These are phyloP conservation scores for Xenentodon cancila DNA, from an alignment of 2,797 vertebrate species.

Conservation along the genomic window DNA sequence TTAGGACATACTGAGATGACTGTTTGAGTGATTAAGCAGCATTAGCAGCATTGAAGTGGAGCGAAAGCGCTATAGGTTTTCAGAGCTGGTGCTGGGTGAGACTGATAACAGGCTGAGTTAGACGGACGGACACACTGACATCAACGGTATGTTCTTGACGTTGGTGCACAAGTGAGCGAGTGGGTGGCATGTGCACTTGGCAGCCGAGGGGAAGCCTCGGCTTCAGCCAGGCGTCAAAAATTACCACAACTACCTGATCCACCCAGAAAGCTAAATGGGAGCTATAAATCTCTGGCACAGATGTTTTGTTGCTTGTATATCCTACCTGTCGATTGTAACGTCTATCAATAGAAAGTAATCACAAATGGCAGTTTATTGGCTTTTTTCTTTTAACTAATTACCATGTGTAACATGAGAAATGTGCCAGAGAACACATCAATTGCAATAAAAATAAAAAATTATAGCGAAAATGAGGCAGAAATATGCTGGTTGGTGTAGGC, in stretches of 20 bases:
- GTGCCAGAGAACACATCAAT: too few species aligned
- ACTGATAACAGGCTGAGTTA: slow-evolving; percentile 54
- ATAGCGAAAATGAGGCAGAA: too few species aligned
- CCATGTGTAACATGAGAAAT: too few species aligned
- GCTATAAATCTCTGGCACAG: too few species aligned
- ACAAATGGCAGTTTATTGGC: too few species aligned
- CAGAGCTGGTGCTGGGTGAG: slow-evolving; percentile 43
- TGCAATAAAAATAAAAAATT: too few species aligned
- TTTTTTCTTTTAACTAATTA: too few species aligned
- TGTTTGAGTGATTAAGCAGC: slow-evolving; percentile 59
- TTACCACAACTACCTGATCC: slow-evolving; percentile 12
- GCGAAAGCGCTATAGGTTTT: slow-evolving; percentile 27
- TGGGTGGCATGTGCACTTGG: slow-evolving; percentile 25
- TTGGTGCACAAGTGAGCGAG: slow-evolving; percentile 6
- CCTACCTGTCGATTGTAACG: too few species aligned
- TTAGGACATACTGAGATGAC: slow-evolving; percentile 62
- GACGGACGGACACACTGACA: slow-evolving; percentile 47
- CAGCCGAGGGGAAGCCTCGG: neutral
- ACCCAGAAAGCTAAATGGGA: neutral
- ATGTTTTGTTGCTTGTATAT: too few species aligned
- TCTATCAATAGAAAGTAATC: too few species aligned
- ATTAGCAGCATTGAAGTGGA: slow-evolving; percentile 57
- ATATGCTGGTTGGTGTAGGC: too few species aligned
- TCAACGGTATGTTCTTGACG: slow-evolving; percentile 18
- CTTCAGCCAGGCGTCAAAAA: neutral